These are phyloP conservation scores for Pipistrellus pygmaeus DNA, from an alignment of 2,797 vertebrate genomes.

Conservation along the genomic window DNA sequence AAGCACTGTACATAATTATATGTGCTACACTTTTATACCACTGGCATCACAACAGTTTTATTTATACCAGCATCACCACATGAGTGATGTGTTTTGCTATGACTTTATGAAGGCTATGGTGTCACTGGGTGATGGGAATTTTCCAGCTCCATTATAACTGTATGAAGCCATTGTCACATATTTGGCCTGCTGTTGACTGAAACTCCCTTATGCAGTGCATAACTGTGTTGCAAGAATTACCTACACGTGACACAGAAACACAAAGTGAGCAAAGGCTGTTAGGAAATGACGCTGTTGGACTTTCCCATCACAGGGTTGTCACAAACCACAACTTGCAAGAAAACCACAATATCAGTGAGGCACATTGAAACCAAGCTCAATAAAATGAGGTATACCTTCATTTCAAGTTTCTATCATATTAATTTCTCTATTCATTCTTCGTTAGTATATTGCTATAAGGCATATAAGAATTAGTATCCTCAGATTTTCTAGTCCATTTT, in stretches of 20 bases:
- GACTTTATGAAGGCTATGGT: not conserved
- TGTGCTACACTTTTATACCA: not conserved
- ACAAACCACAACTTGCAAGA: not conserved
- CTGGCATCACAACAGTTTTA: not conserved
- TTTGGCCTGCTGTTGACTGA: not conserved
- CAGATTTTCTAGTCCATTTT: slow-evolving; percentile 88
- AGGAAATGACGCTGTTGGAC: not conserved
- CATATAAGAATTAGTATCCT: slow-evolving; percentile 88
- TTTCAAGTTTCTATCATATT: slow-evolving; percentile 82
- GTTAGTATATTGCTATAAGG: slow-evolving; percentile 87
- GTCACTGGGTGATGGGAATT: not conserved
- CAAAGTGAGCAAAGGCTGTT: not conserved
- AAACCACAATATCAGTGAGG: not conserved
- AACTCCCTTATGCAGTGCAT: not conserved
- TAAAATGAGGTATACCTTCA: not conserved
- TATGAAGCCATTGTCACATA: too few species aligned
- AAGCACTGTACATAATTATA: not conserved
- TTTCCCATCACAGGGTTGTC: not conserved
- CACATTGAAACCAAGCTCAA: not conserved
- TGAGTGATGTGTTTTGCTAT: not conserved
- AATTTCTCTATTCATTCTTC: slow-evolving; percentile 84
- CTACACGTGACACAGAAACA: not conserved
- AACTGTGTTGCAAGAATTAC: not conserved
- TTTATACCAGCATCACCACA: not conserved
- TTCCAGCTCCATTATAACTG: not conserved